Percentiles rank a stretch among this genome's conserved stretches.
These are phyloP conservation scores for Microctonus aethiopoides DNA, from an alignment of 2,888 invertebrate species.

Conservation along the genomic window DNA sequence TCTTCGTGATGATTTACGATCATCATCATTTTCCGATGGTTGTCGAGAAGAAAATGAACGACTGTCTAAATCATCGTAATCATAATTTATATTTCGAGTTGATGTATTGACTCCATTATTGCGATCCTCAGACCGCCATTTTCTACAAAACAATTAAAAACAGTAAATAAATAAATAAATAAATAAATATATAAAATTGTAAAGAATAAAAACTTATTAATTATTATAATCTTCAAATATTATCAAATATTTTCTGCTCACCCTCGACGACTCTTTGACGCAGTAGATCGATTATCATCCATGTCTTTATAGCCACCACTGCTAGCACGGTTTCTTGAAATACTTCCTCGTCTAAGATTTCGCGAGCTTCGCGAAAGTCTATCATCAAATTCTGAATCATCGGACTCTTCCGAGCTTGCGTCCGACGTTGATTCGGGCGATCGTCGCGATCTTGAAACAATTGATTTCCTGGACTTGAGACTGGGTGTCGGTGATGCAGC, in stretches of 20 bases:
- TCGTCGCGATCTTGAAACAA: slow-evolving; percentile 69
- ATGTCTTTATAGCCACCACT: slow-evolving; percentile 56
- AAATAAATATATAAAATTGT: neutral
- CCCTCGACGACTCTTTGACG: slow-evolving; percentile 54
- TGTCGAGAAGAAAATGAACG: slow-evolving; percentile 44
- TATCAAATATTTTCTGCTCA: slow-evolving; percentile 39
- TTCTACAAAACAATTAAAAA: too few species aligned
- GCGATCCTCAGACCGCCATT: slow-evolving; percentile 60
- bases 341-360: slow-evolving; percentile 59
- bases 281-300: slow-evolving; percentile 46
- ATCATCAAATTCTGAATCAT: slow-evolving; percentile 74
- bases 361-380: slow-evolving; percentile 60
- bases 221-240: neutral
- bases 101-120: slow-evolving; percentile 46
- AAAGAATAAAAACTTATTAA: neutral
- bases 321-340: slow-evolving; percentile 48
- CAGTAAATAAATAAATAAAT: too few species aligned
- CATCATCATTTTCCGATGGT: slow-evolving; percentile 36
- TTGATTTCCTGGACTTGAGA: slow-evolving; percentile 77
- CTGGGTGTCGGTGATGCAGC: slow-evolving; percentile 78
- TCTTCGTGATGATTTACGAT: slow-evolving; percentile 29
- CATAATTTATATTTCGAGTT: slow-evolving; percentile 40
- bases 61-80: slow-evolving; percentile 49
- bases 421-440: slow-evolving; percentile 61
- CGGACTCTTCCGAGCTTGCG: slow-evolving; percentile 66